Base-by-base conservation (phyloP, 2,888 invertebrate genomes). In the Campoplex nolae region DNA sequence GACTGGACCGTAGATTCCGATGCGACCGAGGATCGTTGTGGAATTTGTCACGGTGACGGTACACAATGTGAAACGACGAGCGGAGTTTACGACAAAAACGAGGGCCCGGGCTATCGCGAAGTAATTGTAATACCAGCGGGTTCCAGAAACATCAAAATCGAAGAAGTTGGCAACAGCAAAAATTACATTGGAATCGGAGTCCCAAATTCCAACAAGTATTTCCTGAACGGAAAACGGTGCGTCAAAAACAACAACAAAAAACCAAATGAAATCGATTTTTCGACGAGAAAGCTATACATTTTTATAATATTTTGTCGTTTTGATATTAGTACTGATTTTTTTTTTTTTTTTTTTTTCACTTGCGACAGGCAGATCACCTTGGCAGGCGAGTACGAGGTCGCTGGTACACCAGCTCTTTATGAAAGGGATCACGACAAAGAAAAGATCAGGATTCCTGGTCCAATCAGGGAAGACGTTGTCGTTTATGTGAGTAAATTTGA, bases 1-100 rank as follows among this genome's bases (percentile, higher is more conserved):
- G 97, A 97, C 92, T 96, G 96, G 95, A 94, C 94, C 56, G 94
- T 97, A 35, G 96, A 96, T 91, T 97, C 97, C 0, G 95, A 95
- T 79, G 96, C 96, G 0, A 95, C 95, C 28, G 96, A 97, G 91
- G 97, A 97, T 92, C 94, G 95, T 48, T 97, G 97, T 91, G 97
- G 97, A 2, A 95, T 96, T 62, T 97, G 97, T 91, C 96, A 96
- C 88, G 97, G 97, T 0, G 96, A 97, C 92, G 96, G 96, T 1
- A 96, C 96, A 0, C 95, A 96, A 76, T 97, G 97, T 90, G 95
- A 95, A 88, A 95, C 96, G 1, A 94, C 96, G 8, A 95, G 95
- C 56, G 95, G 95, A 45, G 92, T 95, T 85, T 97, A 96, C 92
- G 95, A 95, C 54, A 93, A 94, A 75, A 94, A 95, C 9, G 94